These are phyloP conservation scores for Ganaspis brasiliensis DNA, from an alignment of 2,888 invertebrate species.

Conservation along the genomic window DNA sequence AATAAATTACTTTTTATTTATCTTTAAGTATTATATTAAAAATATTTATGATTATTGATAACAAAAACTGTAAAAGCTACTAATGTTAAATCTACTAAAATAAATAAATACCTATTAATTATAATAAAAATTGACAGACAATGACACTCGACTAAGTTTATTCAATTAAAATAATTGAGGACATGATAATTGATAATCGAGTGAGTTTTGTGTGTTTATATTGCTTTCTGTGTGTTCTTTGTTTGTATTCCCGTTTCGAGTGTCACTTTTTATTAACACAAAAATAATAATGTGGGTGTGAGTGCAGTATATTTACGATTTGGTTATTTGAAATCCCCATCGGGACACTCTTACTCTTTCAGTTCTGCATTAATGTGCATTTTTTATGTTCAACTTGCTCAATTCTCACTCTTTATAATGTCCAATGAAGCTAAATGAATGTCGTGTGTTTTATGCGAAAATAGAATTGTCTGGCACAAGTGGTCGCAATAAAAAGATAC, in stretches of 20 bases:
- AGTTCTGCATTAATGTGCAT: neutral
- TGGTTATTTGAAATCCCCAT: neutral
- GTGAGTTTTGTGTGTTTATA: no score
- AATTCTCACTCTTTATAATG: neutral
- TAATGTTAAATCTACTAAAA: no score
- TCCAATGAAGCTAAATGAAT: neutral
- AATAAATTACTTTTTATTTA: no score
- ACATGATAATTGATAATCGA: no score
- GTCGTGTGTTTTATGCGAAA: neutral
- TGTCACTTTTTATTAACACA: neutral
- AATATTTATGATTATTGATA: no score
- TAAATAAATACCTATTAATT: no score
- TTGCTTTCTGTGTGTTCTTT: neutral
- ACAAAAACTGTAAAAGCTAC: no score
- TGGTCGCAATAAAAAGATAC: neutral
- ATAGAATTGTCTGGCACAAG: conserved; percentile 6
- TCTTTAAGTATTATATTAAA: no score
- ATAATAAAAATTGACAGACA: no score
- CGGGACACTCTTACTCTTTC: neutral
- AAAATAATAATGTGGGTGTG: neutral
- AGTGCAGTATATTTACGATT: neutral
- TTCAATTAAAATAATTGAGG: no score
- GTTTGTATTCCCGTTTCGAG: no score
- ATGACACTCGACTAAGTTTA: no score
- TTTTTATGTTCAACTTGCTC: neutral